Evolutionary conservation across 1,140 invertebrate genomes (phyloP).

Genomic region (Cydia pomonella): DNA sequence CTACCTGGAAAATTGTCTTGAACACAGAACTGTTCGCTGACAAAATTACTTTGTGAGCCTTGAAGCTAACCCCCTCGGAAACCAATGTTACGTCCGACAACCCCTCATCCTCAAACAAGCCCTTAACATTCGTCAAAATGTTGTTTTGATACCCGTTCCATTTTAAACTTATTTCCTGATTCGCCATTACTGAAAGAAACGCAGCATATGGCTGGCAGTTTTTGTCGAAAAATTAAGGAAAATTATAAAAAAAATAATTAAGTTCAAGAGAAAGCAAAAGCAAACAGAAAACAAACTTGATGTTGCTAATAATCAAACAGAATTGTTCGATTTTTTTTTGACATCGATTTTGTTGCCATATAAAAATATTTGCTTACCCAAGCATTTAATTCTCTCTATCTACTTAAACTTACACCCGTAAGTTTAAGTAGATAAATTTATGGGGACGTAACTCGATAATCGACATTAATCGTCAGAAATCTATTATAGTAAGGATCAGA

Average conservation of each 20-base stretch:
- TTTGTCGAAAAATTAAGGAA: constrained; percentile 10
- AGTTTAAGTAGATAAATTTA: background rate
- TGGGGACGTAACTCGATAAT: too few relatives aligned
- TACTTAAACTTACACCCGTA: too few relatives aligned
- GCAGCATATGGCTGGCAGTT: constrained; percentile 10
- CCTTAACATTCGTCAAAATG: constrained; percentile 83
- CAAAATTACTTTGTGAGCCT: constrained; percentile 87
- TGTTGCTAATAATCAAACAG: constrained; percentile 21
- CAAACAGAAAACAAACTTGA: constrained; percentile 30
- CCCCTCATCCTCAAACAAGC: constrained; percentile 84
- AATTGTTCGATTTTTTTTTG: constrained; percentile 25
- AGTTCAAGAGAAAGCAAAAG: constrained; percentile 11
- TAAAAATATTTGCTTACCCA: too few relatives aligned
- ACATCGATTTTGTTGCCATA: constrained; percentile 19
- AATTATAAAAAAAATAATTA: constrained; percentile 16
- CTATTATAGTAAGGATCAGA: too few relatives aligned
- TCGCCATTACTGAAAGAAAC: constrained; percentile 59
- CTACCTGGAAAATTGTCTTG: constrained; percentile 84
- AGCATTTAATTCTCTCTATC: too few relatives aligned
- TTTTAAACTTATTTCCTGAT: constrained; percentile 84
- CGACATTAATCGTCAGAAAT: too few relatives aligned
- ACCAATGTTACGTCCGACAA: constrained; percentile 87
- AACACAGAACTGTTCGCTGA: constrained; percentile 88
- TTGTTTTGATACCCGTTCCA: constrained; percentile 86
- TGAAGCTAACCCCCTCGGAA: constrained; percentile 84